These are phyloP conservation scores for Cyprinodon brontotheroides DNA, from an alignment of 2,113 vertebrate genomes.

Conservation along the genomic window DNA sequence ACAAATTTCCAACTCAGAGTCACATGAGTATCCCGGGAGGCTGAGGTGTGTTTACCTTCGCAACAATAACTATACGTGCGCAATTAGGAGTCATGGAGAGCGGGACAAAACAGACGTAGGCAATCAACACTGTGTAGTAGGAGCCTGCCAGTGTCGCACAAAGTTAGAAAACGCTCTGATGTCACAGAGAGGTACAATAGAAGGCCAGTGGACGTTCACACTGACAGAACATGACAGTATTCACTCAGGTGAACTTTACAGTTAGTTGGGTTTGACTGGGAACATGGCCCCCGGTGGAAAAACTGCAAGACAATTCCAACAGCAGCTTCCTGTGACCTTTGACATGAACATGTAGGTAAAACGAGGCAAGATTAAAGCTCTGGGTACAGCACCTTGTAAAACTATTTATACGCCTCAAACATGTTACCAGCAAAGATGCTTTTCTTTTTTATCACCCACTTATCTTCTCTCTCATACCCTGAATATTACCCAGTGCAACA, in stretches of 20 bases:
- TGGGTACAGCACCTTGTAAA: background rate
- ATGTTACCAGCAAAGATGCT: background rate
- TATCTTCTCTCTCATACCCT: too few relatives aligned
- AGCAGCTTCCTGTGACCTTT: slow-evolving; percentile 18
- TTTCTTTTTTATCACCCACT: too few relatives aligned
- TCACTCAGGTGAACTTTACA: slow-evolving; percentile 55
- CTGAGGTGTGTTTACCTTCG: slow-evolving; percentile 59
- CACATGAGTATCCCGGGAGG: slow-evolving; percentile 59
- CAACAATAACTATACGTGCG: slow-evolving; percentile 37
- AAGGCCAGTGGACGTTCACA: slow-evolving; percentile 24
- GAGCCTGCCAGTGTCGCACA: slow-evolving; percentile 26
- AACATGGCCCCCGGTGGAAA: slow-evolving; percentile 48
- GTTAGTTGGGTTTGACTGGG: slow-evolving; percentile 38
- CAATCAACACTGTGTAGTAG: slow-evolving; percentile 11
- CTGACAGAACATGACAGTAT: slow-evolving; percentile 49
- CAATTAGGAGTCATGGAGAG: slow-evolving; percentile 27
- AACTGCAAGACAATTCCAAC: slow-evolving; percentile 26
- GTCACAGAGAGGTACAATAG: slow-evolving; percentile 15
- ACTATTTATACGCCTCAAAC: background rate
- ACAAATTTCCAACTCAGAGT: slow-evolving; percentile 5
- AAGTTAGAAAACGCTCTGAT: slow-evolving; percentile 6
- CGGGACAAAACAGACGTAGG: slow-evolving; percentile 31
- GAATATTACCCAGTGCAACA: too few relatives aligned
- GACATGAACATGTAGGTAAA: slow-evolving; percentile 28
- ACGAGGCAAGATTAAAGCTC: slow-evolving; percentile 20